These are phyloP conservation scores for Oreochromis aureus DNA, from an alignment of 2,113 vertebrate genomes.

Conservation along the genomic window DNA sequence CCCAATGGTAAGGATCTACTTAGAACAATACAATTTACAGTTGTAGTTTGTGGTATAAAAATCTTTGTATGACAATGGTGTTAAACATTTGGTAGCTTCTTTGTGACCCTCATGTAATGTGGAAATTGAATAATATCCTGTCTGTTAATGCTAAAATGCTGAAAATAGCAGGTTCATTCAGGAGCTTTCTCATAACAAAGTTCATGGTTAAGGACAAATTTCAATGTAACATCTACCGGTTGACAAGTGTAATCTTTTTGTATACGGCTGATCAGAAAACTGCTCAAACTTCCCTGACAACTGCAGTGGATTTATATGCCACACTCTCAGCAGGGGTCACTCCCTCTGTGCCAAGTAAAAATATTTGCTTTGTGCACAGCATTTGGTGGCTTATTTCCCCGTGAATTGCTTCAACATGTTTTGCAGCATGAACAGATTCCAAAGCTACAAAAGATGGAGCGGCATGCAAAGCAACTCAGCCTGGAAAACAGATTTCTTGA, in stretches of 20 bases:
- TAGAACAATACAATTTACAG: neutral
- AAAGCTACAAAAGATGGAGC: neutral
- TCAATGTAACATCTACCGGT: neutral
- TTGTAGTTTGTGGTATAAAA: neutral
- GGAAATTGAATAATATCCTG: neutral
- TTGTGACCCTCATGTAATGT: neutral
- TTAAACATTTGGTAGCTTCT: neutral
- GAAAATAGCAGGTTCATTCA: neutral
- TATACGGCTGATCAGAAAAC: neutral
- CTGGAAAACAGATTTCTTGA: neutral
- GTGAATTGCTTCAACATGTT: neutral
- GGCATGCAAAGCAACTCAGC: neutral
- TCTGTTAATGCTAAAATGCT: neutral
- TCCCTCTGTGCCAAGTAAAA: neutral
- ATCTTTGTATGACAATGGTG: neutral
- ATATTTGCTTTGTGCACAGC: neutral
- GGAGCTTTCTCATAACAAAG: neutral
- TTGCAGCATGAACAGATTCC: neutral
- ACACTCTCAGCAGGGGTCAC: neutral
- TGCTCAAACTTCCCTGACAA: neutral
- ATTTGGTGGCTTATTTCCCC: slow-evolving; percentile 4
- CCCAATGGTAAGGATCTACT: neutral
- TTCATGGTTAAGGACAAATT: neutral
- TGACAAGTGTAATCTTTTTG: neutral
- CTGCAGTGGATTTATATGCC: neutral